Base-by-base conservation (phyloP, 1,140 invertebrate species). In the Drosophila subpulchrella region DNA sequence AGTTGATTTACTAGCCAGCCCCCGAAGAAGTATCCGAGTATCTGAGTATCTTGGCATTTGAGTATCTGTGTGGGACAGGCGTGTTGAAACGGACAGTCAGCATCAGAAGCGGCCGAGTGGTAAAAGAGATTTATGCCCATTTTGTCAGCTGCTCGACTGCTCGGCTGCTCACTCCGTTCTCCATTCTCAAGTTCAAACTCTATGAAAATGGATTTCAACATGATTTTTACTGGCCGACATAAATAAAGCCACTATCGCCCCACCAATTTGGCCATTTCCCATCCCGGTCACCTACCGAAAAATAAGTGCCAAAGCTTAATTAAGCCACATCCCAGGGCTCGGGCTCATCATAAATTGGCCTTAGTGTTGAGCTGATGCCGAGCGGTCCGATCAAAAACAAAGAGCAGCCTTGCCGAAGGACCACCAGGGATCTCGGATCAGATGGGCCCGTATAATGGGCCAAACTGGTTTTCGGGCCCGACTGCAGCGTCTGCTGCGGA, bases 121-220 rank as follows among this genome's bases (percentile, higher is more conserved):
- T 89, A 89, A 89, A 89, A 81, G 74, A 89, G 84, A 89, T 89
- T 89, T 89, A 89, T 89, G 84, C 74, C 66, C 76, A 83, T 88
- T 88, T 88, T 88, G 84, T 84, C 84, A 89, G 80, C 73, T 80
- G 75, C 46, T 71, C 67, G 48, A 48, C 63, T 66, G 59, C 24
- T 84, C 81, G 60, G 47, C 47, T 30, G 57, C 73, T 59, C 27
- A 27, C 27, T 27, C 27, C 74, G 15, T 34, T 10, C 32, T 34
- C 32, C 32, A 34, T 34, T 53, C 47, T 56, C 72, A 81, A 77
- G 78, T 53, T 71, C 58, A 68, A 75, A 73, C 78, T 82, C 75
- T 79, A 73, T 76, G 61, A 78, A 67, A 79, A 62, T 70, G 36
- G 55, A 77, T 77, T 86, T 88, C 72, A 54, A 78, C 82, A 86